Evolutionary conservation across 1,140 invertebrate species (phyloP), one percentile per base, ranked within the genome.

Genomic region (Caenorhabditis briggsae): DNA sequence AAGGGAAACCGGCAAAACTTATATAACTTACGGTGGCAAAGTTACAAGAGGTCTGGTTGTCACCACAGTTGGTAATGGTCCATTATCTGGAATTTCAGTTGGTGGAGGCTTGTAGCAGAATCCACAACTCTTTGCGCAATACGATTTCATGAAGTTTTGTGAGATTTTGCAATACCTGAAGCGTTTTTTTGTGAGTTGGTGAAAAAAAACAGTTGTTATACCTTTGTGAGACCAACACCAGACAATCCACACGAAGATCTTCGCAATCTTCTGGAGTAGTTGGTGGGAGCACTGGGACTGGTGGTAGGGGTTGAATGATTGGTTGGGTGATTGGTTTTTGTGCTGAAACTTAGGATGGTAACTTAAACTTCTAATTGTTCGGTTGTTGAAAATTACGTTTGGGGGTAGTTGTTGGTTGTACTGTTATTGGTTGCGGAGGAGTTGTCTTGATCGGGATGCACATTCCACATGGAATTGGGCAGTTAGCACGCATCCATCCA

Each of bases 181-280:
- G 11, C 61, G 12, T 33, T 86, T 2, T 43, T 70, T 18, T 87
- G 11, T 46, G 33, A 41, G 25, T 65, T 65, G 11, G 9, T 25
- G 5, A 25, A 11, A 65, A 33, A 20, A n/a, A n/a, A 58, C n/a
- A 5, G 11, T 53, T 16, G 5, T 20, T 56, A 6, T 84, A 87
- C 41, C 91, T 92, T 43, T 87, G 86, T 83, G 87, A 86, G 46
- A 90, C 90, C 48, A 92, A 84, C 74, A 88, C 91, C 85, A 91
- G 91, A 91, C 90, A 90, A 92, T 94, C 88, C 86, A 91, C 88
- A 90, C 92, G 89, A 92, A 94, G 2, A 93, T 92, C 89, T 92
- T 93, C 85, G 89, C 91, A 90, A 91, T 87, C 89, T 55, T 65
- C 58, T 16, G 84, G 43, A 50, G 83, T 55, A 50, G 58, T 59